A percentile compares a stretch with the other conserved stretches of the same genome.
Conservation (phyloP, 2,113 vertebrate species). For the Triplophysa rosa region DNA sequence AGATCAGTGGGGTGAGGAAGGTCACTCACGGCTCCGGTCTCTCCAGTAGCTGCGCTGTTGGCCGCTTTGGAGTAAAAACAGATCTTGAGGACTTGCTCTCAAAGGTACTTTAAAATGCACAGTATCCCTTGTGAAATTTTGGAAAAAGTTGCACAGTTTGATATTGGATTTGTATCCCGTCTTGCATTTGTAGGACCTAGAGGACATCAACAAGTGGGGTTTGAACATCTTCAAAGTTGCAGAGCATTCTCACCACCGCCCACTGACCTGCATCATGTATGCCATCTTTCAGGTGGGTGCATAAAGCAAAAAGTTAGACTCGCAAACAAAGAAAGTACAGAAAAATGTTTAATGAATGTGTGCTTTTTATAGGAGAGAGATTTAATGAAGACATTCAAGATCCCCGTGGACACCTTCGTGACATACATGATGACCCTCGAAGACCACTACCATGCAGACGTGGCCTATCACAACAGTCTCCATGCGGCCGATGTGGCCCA, state of each 20-base stretch:
- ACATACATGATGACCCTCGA: slow-evolving; percentile 98
- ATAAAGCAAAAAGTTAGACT: background rate
- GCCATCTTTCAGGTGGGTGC: slow-evolving; percentile 91
- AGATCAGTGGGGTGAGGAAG: slow-evolving; percentile 95
- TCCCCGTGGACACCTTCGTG: slow-evolving; percentile 92
- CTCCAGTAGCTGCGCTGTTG: slow-evolving; percentile 80
- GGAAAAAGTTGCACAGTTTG: no score
- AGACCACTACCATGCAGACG: slow-evolving; percentile 93
- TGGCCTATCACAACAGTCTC: slow-evolving; percentile 97
- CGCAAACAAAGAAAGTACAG: background rate
- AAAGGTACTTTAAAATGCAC: slow-evolving; percentile 74
- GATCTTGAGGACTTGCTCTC: slow-evolving; percentile 94
- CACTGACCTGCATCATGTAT: slow-evolving; percentile 96
- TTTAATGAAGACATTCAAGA: slow-evolving; percentile 94
- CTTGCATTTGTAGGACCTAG: slow-evolving; percentile 81
- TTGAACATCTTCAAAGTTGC: slow-evolving; percentile 95
- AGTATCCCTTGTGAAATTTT: no score
- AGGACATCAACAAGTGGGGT: slow-evolving; percentile 96
- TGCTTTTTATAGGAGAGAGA: slow-evolving; percentile 84
- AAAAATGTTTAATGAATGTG: background rate
- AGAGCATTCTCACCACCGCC: slow-evolving; percentile 89
- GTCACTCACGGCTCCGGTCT: slow-evolving; percentile 86
- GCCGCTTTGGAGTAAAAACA: slow-evolving; percentile 92
- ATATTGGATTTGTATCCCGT: background rate
- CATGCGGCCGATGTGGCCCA: slow-evolving; percentile 96